These are phyloP conservation scores for Coptodon bakossiorum DNA, from an alignment of 2,113 vertebrate genomes.

Conservation along the genomic window DNA sequence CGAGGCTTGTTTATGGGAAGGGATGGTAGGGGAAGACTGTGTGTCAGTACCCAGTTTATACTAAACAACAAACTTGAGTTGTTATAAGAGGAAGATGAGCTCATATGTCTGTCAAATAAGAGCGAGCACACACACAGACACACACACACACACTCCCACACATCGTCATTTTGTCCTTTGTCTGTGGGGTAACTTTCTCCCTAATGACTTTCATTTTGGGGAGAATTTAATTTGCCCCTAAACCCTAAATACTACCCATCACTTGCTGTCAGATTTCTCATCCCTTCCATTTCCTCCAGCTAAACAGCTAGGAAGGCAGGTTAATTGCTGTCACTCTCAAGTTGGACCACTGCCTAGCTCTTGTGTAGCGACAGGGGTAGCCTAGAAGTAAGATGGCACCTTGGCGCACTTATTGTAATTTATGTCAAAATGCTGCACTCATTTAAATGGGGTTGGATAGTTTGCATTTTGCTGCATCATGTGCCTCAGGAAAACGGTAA, in stretches of 20 bases:
- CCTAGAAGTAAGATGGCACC: slow-evolving; percentile 58
- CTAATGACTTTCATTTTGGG: slow-evolving; percentile 92
- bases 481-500: slow-evolving; percentile 24
- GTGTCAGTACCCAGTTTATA: slow-evolving; percentile 21
- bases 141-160: slow-evolving; percentile 34
- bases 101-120: slow-evolving; percentile 61
- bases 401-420: slow-evolving; percentile 58
- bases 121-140: slow-evolving; percentile 51
- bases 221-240: slow-evolving; percentile 96
- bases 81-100: slow-evolving; percentile 71
- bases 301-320: slow-evolving; percentile 97
- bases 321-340: slow-evolving; percentile 99
- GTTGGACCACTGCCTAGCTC: slow-evolving; percentile 86
- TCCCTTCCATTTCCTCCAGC: slow-evolving; percentile 95
- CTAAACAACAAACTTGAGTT: slow-evolving; percentile 46
- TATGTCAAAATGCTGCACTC: slow-evolving; percentile 53
- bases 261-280: slow-evolving; percentile 98
- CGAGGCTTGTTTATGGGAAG: slow-evolving; percentile 54
- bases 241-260: slow-evolving; percentile 96
- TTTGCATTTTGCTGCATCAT: slow-evolving; percentile 58
- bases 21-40: slow-evolving; percentile 17
- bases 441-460: slow-evolving; percentile 44
- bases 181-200: slow-evolving; percentile 73
- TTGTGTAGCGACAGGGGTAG: slow-evolving; percentile 41
- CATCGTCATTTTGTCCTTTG: slow-evolving; percentile 48